A percentile compares a stretch with the other conserved stretches of the same genome.
Conservation (phyloP, 2,113 vertebrate genomes). For the Collichthys lucidus region DNA sequence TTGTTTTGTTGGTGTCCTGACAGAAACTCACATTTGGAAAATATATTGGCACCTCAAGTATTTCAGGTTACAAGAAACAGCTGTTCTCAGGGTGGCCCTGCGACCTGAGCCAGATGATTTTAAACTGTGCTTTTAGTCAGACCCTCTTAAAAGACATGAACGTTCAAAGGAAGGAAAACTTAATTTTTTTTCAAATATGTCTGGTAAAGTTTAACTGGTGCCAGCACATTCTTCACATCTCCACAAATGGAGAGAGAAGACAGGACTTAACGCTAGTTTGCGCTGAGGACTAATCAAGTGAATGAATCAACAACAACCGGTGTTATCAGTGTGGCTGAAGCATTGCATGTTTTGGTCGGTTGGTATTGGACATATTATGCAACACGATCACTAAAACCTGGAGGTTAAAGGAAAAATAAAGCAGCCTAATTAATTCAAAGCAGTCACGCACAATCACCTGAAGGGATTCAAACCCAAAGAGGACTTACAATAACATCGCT, state of each 20-base stretch:
- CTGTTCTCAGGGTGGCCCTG: constrained; percentile 77
- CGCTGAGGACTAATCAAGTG: neutral
- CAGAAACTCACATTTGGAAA: constrained; percentile 80
- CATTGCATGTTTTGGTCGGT: neutral
- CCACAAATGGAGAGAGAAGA: constrained; percentile 12
- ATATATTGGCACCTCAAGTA: constrained; percentile 82
- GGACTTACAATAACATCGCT: neutral
- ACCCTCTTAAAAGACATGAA: constrained; percentile 16
- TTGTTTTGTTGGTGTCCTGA: constrained; percentile 69
- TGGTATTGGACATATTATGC: neutral
- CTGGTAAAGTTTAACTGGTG: neutral
- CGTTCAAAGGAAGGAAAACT: neutral
- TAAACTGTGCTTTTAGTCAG: constrained; percentile 27
- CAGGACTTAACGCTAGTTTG: neutral
- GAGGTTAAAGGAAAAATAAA: neutral
- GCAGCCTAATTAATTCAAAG: neutral
- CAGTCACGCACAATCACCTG: constrained; percentile 5
- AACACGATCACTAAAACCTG: neutral
- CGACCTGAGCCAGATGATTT: constrained; percentile 55
- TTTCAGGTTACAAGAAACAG: constrained; percentile 88
- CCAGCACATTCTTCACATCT: neutral
- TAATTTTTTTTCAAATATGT: neutral
- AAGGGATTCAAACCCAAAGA: neutral
- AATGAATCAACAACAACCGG: neutral
- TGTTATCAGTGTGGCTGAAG: too few species aligned